Base-by-base conservation (phyloP, 2,888 invertebrate genomes). In the Lamproptera curius region DNA sequence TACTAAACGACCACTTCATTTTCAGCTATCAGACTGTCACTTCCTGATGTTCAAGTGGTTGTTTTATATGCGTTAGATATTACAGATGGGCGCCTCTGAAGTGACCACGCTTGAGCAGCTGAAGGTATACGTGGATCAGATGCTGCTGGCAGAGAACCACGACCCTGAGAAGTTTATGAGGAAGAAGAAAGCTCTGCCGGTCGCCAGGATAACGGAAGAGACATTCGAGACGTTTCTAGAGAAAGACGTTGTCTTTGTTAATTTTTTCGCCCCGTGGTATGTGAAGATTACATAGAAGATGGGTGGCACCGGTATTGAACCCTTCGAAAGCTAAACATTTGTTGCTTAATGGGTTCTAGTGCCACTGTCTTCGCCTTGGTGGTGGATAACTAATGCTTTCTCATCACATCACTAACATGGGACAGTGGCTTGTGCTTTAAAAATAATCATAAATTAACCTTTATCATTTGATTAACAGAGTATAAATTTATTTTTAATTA, bases 211-310 rank as follows among this genome's bases (percentile, higher is more conserved):
- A 50, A 92, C 90, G 0, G 92, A 91, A 17, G 92, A 93, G 40
- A 92, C 90, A 46, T 97, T 96, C 65, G 90, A 92, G 33, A 88
- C 92, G 23, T 91, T 91, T 45, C 85, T 95, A 31, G 89, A 92
- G 55, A 91, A 90, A 16, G 95, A 94, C 43, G 74, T 94, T 20
- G 92, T 93, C 0, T 95, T 96, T 67, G 91, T 97, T 17, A 95
- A 96, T 76, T 97, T 95, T 70, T 97, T 93, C 82, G 96, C 96
- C 1, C 96, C 97, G 1, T 97, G 96, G 96, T 91, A 78, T 76
- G 51, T 57, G 39, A 17, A 37, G 13, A n/a, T 31, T 31, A 31
- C 13, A 31, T 11, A 11, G 31, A 31, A 31, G 31, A 31, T 8
- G 10, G 6, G 9, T 28, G 28, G 28, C 28, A 10, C 28, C 4